These are phyloP conservation scores for Acanthurus lineatus DNA, from an alignment of 2,797 vertebrate genomes.

Conservation along the genomic window DNA sequence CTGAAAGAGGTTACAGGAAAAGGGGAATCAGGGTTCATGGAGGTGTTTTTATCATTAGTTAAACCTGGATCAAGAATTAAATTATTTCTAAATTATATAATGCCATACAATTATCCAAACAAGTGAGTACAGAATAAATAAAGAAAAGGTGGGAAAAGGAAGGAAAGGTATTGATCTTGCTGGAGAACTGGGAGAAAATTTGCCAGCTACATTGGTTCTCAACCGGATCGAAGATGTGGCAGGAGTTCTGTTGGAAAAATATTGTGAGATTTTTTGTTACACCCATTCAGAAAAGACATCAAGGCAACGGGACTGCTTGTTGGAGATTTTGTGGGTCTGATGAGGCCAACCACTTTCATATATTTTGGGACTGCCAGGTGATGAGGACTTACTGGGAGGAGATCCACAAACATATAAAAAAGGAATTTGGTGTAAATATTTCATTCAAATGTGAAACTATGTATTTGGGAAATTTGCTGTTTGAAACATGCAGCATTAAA, in stretches of 20 bases:
- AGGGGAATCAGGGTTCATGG: neutral
- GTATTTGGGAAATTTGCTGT: neutral
- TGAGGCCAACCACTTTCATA: neutral
- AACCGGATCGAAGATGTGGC: neutral
- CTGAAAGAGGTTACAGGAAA: neutral
- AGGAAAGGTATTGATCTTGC: neutral
- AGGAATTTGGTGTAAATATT: neutral
- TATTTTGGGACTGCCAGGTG: neutral
- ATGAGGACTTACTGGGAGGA: neutral
- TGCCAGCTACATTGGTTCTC: neutral
- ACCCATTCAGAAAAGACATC: neutral
- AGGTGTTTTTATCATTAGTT: neutral
- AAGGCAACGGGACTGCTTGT: neutral
- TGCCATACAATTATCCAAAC: neutral
- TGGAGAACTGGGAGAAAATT: neutral
- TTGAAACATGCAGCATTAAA: neutral
- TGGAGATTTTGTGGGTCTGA: neutral
- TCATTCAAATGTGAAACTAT: slow-evolving; percentile 12
- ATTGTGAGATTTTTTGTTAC: neutral
- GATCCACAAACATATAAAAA: slow-evolving; percentile 1
- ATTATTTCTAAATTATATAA: neutral
- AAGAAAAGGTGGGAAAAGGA: neutral
- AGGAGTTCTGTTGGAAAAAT: neutral
- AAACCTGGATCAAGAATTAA: too few relatives aligned
- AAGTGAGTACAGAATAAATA: neutral